Evolutionary conservation across 1,140 invertebrate genomes (phyloP).

Genomic region (Scaptomyza hsui): DNA sequence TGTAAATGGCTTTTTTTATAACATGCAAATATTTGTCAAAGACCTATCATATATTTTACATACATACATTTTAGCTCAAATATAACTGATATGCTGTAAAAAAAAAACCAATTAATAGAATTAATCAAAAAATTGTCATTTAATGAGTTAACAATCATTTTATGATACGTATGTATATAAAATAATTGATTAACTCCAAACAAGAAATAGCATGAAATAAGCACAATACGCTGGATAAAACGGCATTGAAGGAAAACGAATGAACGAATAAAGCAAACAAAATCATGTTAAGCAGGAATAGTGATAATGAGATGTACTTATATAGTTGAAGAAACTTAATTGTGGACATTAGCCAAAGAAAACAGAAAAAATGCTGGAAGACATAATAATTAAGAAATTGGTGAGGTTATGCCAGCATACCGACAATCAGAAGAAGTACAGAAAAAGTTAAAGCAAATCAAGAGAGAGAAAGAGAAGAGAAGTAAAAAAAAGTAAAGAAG

Average conservation of each 20-base stretch:
- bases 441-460: not conserved
- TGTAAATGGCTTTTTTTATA: no score
- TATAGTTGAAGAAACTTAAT: slow-evolving; percentile 10
- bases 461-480: not conserved
- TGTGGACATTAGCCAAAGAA: not conserved
- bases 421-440: not conserved
- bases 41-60: no score
- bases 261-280: not conserved
- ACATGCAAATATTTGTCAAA: no score
- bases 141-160: no score
- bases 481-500: not conserved
- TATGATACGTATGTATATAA: not conserved
- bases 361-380: not conserved
- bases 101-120: no score
- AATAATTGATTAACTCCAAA: not conserved
- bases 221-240: not conserved
- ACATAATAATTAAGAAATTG: slow-evolving; percentile 2
- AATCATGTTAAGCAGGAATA: slow-evolving; percentile 2
- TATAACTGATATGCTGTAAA: no score
- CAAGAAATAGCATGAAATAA: not conserved
- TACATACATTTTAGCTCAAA: no score
- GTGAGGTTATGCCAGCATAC: not conserved
- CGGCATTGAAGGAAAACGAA: not conserved
- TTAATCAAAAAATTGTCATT: no score
- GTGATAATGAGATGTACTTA: slow-evolving; percentile 9